phyloP scores from a whole-genome alignment of 2,888 invertebrate species.

The Chouioia cunea region DNA sequence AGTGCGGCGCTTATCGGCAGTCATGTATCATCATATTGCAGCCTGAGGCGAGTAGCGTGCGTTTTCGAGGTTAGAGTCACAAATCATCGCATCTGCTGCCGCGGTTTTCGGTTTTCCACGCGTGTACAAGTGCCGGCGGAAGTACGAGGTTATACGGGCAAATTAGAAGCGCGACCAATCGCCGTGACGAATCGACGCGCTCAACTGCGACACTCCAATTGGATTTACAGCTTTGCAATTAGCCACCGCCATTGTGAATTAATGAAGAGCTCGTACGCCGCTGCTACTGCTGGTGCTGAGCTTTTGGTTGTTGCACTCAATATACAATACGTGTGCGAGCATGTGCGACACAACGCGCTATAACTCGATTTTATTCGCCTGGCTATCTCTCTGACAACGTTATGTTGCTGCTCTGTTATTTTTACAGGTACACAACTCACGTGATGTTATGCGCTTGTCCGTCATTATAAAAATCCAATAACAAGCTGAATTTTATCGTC shows the following conservation, averaged over 20 bases:
- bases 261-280: constrained; percentile 24
- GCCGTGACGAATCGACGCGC: constrained; percentile 59
- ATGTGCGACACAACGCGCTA: no score
- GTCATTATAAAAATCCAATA: no score
- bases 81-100: constrained; percentile 63
- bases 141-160: constrained; percentile 35
- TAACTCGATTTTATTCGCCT: no score
- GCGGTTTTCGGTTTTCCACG: constrained; percentile 60
- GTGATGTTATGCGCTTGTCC: no score
- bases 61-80: constrained; percentile 54
- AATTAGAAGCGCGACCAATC: constrained; percentile 55
- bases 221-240: constrained; percentile 58
- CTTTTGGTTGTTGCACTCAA: no score
- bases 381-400: no score
- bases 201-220: constrained; percentile 55
- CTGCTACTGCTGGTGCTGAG: background rate
- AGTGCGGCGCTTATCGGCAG: constrained; percentile 32
- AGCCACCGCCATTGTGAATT: constrained; percentile 23
- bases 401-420: no score
- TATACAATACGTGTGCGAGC: background rate
- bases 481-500: no score
- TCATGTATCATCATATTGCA: constrained; percentile 12
- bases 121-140: background rate
- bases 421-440: no score
- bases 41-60: constrained; percentile 46